Evolutionary conservation across 2,797 vertebrate species (phyloP), one percentile per base, ranked within the genome.

Genomic region (Rallus crepitans): DNA sequence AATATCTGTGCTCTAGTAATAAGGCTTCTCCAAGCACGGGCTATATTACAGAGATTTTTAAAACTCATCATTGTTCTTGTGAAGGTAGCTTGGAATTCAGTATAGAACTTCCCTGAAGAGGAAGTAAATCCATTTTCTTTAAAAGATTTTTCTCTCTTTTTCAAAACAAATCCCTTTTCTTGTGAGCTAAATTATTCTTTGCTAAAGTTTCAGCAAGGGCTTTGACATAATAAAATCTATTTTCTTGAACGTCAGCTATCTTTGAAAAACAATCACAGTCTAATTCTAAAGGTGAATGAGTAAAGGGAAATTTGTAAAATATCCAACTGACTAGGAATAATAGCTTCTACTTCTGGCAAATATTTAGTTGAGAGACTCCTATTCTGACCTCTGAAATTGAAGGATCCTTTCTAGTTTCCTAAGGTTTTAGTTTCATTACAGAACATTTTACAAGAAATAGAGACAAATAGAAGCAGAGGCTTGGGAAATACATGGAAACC

Each of bases 321-420:
- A 75, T 28, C 11, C 50, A 65, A 21, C 63, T 90, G 37, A 72
- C 72, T 37, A 48, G 57, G 42, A 91, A 83, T 88, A 78, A 78
- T 57, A 88, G 37, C 53, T 88, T 96, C 37, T 77, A 39, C 28
- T 87, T 75, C 47, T 63, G 65, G 45, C 57, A 94, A 37, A 89
- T 94, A 92, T 93, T 96, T 95, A 78, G 53, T 59, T 71, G 68
- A 77, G 50, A 87, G 33, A 33, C 33, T 92, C 15, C 21, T 83
- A 37, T 66, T 80, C 45, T 64, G 71, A 85, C 52, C 64, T 87
- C 55, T 83, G 87, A 75, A 85, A 89, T 28, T 85, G 37, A 75
- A 95, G 31, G 37, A 65, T 69, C 15, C 15, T 10, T 81, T 92
- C n/a, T 61, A 45, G 57, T 65, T 93, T 78, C 35, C 37, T 55